Conservation (phyloP, 2,113 vertebrate species). For the Microcebus tavaratra region DNA sequence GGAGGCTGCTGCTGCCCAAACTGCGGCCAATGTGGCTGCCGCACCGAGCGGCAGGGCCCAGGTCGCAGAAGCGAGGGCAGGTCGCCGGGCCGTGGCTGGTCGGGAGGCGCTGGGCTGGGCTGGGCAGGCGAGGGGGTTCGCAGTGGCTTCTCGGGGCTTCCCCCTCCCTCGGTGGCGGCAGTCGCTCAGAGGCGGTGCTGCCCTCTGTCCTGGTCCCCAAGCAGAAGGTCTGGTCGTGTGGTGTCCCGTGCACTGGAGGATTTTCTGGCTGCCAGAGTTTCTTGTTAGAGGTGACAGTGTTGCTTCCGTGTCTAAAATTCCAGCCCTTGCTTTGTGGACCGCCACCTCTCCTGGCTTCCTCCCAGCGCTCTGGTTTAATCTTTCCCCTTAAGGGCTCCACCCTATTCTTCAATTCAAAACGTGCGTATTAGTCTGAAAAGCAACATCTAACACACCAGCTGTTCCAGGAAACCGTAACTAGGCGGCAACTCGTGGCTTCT, state of each 20-base stretch:
- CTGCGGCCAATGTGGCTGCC: neutral
- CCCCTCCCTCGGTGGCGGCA: accelerated
- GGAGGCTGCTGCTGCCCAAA: neutral
- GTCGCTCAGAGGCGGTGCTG: neutral
- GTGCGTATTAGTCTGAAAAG: neutral
- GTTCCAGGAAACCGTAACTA: neutral
- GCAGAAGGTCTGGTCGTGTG: neutral
- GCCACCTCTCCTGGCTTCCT: neutral
- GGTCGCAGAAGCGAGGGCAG: too few species aligned
- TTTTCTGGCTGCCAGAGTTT: neutral
- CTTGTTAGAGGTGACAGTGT: neutral
- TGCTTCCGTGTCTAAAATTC: neutral
- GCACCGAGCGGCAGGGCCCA: accelerated
- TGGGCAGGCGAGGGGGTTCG: neutral
- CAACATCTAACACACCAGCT: too few species aligned
- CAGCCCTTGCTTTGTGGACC: too few species aligned
- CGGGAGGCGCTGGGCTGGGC: neutral
- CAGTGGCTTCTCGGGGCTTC: neutral
- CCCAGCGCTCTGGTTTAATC: too few species aligned
- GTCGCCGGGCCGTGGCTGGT: too few species aligned
- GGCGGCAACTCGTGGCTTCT: neutral
- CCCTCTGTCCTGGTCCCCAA: neutral
- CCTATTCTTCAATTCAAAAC: neutral
- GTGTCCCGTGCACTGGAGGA: neutral
- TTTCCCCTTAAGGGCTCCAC: neutral